Percentiles rank a stretch among this genome's conserved stretches.
These are phyloP conservation scores for Hippoglossus hippoglossus DNA, from an alignment of 2,797 vertebrate genomes.

Conservation along the genomic window DNA sequence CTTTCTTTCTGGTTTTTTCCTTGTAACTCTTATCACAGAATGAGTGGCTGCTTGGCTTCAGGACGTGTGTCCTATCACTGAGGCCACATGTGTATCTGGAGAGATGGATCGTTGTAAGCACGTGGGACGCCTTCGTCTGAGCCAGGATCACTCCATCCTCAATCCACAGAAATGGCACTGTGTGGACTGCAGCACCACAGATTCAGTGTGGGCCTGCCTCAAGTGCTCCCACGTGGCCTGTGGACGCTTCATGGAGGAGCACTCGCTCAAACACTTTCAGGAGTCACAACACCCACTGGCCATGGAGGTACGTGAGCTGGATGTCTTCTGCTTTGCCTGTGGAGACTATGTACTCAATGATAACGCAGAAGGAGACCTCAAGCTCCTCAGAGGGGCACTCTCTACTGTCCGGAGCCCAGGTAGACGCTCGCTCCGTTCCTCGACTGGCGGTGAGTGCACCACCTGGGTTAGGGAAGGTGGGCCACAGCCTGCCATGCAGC, in stretches of 20 bases:
- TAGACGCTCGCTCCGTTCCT: constrained; percentile 92
- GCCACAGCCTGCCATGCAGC: constrained; percentile 89
- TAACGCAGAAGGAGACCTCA: constrained; percentile 96
- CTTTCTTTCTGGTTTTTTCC: not conserved
- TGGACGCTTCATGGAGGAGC: constrained; percentile 95
- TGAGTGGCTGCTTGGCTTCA: constrained; percentile 71
- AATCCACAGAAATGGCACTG: constrained; percentile 99
- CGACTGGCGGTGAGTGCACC: constrained; percentile 76
- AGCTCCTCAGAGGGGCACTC: constrained; percentile 93
- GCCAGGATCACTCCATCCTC: constrained; percentile 98
- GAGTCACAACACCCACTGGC: constrained; percentile 93
- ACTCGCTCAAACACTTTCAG: constrained; percentile 94
- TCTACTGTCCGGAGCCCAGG: constrained; percentile 89
- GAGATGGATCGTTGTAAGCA: constrained; percentile 99
- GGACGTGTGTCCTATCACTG: constrained; percentile 83
- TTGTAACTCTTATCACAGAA: constrained; percentile 60
- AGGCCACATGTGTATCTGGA: constrained; percentile 86
- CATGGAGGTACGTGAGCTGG: constrained; percentile 96
- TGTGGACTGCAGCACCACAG: constrained; percentile 92
- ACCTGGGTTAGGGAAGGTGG: constrained; percentile 78
- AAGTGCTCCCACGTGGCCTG: constrained; percentile 98
- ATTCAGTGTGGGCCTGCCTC: constrained; percentile 98
- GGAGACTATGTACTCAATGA: constrained; percentile 98
- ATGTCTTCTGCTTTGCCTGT: constrained; percentile 97
- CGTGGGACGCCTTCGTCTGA: constrained; percentile 95